Evolutionary conservation across 2,113 vertebrate genomes (phyloP), one percentile per base, ranked within the genome.

Genomic region (Ammospiza caudacuta): DNA sequence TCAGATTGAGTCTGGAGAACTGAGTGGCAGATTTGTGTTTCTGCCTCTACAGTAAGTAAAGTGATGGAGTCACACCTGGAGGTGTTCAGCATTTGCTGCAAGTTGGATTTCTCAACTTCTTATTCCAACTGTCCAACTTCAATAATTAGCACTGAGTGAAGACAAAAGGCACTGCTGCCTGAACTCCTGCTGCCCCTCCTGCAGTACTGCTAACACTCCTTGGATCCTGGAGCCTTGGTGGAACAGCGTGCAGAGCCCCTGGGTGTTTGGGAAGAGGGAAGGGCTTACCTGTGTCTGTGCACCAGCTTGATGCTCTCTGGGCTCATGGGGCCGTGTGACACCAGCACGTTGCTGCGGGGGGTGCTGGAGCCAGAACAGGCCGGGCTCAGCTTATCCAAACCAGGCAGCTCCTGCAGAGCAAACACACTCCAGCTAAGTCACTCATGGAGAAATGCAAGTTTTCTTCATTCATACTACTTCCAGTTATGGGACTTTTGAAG

Each of bases 321-420:
- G 94, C 98, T 99, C 98, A 99, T 98, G 89, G 99, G 98, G 69
- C 98, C 98, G 43, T 99, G 99, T 0, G 99, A 98, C 37, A 98
- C 96, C 92, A 98, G 85, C 80, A 99, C 97, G 52, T 98, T 99
- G 96, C 98, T 98, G 96, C 99, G 98, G 23, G 98, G 98, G 16
- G 99, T 98, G 92, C 98, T 99, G 66, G 94, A 97, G 72, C 98
- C 98, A 2, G 98, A 97, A 64, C 98, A 99, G 19, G 98, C 97
- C 1, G 99, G 98, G 69, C 98, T 99, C 76, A 99, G 98, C 85
- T 99, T 99, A 92, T 99, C 99, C 98, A 99, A 90, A 73, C 98
- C 98, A 39, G 99, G 98, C 73, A 99, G 97, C 55, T 99, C 98
- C 99, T 99, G 98, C 97, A 97, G 92, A 95, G 95, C 96, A 90